Evolutionary conservation across 2,113 vertebrate genomes (phyloP).

Genomic region (Cyprinodon brontotheroides): DNA sequence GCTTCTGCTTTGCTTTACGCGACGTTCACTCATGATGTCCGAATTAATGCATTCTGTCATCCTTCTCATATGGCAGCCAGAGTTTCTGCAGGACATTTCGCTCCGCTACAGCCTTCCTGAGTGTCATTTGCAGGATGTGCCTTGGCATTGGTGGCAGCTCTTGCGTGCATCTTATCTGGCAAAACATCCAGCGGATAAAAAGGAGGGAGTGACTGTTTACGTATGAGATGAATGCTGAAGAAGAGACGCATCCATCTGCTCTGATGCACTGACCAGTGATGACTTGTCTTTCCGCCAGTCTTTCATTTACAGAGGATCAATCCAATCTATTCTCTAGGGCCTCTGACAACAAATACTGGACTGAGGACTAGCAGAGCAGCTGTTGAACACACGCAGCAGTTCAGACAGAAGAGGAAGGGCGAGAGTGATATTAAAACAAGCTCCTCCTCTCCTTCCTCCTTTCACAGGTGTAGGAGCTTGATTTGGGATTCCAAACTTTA

Average conservation of each 20-base stretch:
- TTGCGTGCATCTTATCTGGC: constrained; percentile 9
- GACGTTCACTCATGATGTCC: constrained; percentile 25
- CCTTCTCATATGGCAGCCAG: constrained; percentile 16
- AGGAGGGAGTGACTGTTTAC: constrained; percentile 21
- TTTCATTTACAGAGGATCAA: constrained; percentile 53
- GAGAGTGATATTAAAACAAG: constrained; percentile 8
- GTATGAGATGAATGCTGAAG: constrained; percentile 37
- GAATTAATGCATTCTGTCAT: constrained; percentile 46
- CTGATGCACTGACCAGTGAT: constrained; percentile 57
- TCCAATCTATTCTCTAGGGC: constrained; percentile 43
- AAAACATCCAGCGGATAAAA: constrained; percentile 50
- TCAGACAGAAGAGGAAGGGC: constrained; percentile 12
- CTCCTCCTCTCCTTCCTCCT: background rate
- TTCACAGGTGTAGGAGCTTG: background rate
- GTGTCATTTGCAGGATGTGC: constrained; percentile 21
- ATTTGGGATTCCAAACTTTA: constrained; percentile 20
- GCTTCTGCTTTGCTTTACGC: constrained; percentile 13
- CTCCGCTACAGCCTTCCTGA: constrained; percentile 12
- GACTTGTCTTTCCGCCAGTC: constrained; percentile 59
- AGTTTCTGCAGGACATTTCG: constrained; percentile 27
- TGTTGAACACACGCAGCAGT: constrained; percentile 13
- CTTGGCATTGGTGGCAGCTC: constrained; percentile 36
- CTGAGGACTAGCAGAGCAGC: constrained; percentile 14
- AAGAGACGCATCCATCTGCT: constrained; percentile 57
- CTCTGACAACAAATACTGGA: constrained; percentile 39